Conservation (phyloP, 1,140 invertebrate species). For the Zophobas morio region DNA sequence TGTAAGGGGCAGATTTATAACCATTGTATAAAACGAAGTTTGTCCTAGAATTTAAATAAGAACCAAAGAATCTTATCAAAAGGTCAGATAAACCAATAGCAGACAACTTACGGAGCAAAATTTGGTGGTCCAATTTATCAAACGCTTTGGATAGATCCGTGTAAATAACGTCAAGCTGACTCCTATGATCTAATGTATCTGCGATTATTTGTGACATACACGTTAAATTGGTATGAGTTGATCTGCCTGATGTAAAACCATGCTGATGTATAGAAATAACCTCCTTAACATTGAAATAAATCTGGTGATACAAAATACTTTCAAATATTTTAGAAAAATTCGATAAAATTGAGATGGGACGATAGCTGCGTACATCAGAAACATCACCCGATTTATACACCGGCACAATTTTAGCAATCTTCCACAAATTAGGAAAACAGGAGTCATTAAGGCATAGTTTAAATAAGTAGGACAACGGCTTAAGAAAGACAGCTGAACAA, state of each 20-base stretch:
- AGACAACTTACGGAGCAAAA: slow-evolving; percentile 3
- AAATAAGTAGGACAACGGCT: no score
- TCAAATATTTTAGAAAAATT: slow-evolving; percentile 25
- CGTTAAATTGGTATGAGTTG: neutral
- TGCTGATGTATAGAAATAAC: neutral
- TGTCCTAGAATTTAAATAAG: neutral
- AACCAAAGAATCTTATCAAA: slow-evolving; percentile 15
- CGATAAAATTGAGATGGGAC: slow-evolving; percentile 16
- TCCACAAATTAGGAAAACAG: no score
- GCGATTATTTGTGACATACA: neutral
- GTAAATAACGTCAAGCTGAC: slow-evolving; percentile 1
- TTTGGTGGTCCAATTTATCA: slow-evolving; percentile 2
- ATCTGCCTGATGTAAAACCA: neutral
- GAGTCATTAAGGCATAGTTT: no score
- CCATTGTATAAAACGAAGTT: neutral
- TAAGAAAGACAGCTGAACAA: no score
- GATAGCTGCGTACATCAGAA: slow-evolving; percentile 3
- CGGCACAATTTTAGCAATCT: neutral
- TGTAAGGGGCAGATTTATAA: neutral
- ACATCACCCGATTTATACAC: slow-evolving; percentile 11
- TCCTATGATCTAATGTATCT: neutral
- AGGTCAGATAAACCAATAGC: neutral
- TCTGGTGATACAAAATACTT: neutral
- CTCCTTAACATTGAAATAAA: slow-evolving; percentile 2
- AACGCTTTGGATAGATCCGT: neutral